These are phyloP conservation scores for Cyclopterus lumpus DNA, from an alignment of 2,797 vertebrate genomes.

Conservation along the genomic window DNA sequence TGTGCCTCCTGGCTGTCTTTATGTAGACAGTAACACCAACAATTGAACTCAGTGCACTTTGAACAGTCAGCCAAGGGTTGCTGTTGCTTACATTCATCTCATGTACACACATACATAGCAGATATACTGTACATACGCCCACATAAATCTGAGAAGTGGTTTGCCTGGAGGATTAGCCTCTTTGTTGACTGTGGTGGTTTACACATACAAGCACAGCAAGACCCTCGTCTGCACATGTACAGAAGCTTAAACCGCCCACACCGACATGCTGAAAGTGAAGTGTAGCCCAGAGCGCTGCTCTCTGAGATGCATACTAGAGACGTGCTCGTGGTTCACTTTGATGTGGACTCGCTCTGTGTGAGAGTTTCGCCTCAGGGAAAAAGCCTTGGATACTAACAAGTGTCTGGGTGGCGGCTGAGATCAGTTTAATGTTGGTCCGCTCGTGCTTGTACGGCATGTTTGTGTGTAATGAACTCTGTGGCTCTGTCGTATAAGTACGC, in stretches of 20 bases:
- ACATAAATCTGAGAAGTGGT: constrained; percentile 54
- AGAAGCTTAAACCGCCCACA: constrained; percentile 72
- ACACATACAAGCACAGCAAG: constrained; percentile 55
- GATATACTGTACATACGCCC: constrained; percentile 58
- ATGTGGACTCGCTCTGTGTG: constrained; percentile 68
- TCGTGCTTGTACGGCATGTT: not conserved
- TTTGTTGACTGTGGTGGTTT: constrained; percentile 74
- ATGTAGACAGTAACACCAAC: constrained; percentile 26
- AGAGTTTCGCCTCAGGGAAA: constrained; percentile 55
- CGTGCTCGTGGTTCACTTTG: constrained; percentile 54
- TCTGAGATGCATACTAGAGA: constrained; percentile 30
- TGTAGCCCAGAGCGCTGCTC: constrained; percentile 50
- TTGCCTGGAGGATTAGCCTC: constrained; percentile 70
- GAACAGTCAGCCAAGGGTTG: constrained; percentile 41
- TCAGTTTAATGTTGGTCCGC: constrained; percentile 41
- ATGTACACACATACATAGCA: constrained; percentile 41
- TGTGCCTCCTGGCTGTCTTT: constrained; percentile 2
- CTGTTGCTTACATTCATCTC: constrained; percentile 42
- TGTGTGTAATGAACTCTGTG: constrained; percentile 32
- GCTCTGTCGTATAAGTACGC: not conserved
- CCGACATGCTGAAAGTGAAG: constrained; percentile 51
- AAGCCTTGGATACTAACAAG: constrained; percentile 64
- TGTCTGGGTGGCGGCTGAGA: constrained; percentile 56
- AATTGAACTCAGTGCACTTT: constrained; percentile 58
- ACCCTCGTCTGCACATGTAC: constrained; percentile 54